A percentile compares a stretch with the other conserved stretches of the same genome.
Conservation (phyloP, 2,888 invertebrate species). For the Theristus sp. region DNA sequence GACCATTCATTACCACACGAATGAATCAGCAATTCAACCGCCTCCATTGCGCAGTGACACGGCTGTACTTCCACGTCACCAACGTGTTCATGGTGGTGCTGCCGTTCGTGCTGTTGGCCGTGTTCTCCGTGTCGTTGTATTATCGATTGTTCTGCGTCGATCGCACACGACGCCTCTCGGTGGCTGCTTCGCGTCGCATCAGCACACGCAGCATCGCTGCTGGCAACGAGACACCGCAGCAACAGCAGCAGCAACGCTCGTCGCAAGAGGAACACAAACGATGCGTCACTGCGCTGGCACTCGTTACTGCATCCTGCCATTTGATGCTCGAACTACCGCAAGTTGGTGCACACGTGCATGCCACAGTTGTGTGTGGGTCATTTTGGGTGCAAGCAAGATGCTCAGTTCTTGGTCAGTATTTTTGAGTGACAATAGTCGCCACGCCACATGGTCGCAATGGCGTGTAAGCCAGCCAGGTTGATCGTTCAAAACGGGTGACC, state of each 20-base stretch:
- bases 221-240: too few relatives aligned
- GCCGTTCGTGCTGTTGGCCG: constrained; percentile 2
- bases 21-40: too few relatives aligned
- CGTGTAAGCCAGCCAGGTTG: too few relatives aligned
- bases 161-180: neutral
- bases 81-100: neutral
- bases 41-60: neutral
- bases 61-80: neutral
- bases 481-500: too few relatives aligned
- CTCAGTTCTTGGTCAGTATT: too few relatives aligned
- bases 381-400: too few relatives aligned
- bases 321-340: constrained; percentile 7
- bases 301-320: constrained; percentile 8
- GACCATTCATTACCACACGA: too few relatives aligned
- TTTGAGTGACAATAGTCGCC: too few relatives aligned
- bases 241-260: neutral
- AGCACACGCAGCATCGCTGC: too few relatives aligned
- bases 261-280: constrained; percentile 5
- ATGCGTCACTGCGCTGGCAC: constrained; percentile 7
- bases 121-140: neutral
- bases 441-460: too few relatives aligned
- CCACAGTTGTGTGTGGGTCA: too few relatives aligned
- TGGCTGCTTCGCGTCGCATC: neutral
- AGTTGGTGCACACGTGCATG: too few relatives aligned
- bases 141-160: constrained; percentile 1